These are phyloP conservation scores for Drosophila histrio DNA, from an alignment of 2,888 invertebrate species.

Conservation along the genomic window DNA sequence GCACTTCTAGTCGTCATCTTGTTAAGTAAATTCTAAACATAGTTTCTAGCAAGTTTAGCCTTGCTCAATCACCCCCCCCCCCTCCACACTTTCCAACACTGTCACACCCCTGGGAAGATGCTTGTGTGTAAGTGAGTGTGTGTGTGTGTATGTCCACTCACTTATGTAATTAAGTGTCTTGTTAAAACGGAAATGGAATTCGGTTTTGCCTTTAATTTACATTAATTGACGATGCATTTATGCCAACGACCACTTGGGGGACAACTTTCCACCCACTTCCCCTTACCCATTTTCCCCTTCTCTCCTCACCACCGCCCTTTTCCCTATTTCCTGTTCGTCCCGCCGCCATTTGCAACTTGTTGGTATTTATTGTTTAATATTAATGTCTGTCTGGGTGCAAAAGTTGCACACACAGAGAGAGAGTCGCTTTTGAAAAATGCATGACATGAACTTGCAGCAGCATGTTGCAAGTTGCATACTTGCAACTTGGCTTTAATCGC, in stretches of 20 bases:
- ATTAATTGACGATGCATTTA: slow-evolving; percentile 74
- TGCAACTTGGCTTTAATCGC: slow-evolving; percentile 55
- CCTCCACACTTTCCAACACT: background rate
- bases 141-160: slow-evolving; percentile 57
- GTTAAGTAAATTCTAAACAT: slow-evolving; percentile 60
- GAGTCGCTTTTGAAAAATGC: slow-evolving; percentile 45
- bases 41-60: slow-evolving; percentile 35
- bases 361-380: slow-evolving; percentile 59
- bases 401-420: background rate
- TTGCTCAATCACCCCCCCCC: no score
- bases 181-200: slow-evolving; percentile 76
- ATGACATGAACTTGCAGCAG: slow-evolving; percentile 38
- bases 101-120: background rate
- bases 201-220: slow-evolving; percentile 77
- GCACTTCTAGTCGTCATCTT: slow-evolving; percentile 43
- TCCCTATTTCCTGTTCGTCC: background rate
- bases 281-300: background rate
- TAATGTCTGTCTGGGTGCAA: slow-evolving; percentile 34
- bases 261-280: background rate
- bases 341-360: slow-evolving; percentile 21
- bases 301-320: background rate
- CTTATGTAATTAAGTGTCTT: slow-evolving; percentile 76
- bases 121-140: background rate
- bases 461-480: slow-evolving; percentile 18
- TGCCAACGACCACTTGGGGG: slow-evolving; percentile 52